Conservation (phyloP, 1,140 invertebrate genomes). For the Ceratosolen fusciceps region DNA sequence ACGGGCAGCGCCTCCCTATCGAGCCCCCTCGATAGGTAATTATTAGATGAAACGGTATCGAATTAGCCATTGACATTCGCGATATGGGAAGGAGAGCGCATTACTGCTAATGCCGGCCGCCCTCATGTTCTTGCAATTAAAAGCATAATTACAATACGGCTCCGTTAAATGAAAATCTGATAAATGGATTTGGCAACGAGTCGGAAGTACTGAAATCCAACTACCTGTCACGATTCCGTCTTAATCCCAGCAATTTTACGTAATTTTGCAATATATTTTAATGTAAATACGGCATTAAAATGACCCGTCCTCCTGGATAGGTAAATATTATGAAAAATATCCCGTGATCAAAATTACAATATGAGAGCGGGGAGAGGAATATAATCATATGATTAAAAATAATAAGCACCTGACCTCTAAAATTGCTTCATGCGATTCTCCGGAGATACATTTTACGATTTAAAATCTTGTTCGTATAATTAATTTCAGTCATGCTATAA, state of each 20-base stretch:
- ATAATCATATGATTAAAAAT: slow-evolving; percentile 42
- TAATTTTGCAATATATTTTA: slow-evolving; percentile 32
- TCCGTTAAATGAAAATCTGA: slow-evolving; percentile 55
- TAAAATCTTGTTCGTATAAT: slow-evolving; percentile 41
- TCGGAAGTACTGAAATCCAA: slow-evolving; percentile 35
- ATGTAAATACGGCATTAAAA: slow-evolving; percentile 19
- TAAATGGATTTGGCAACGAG: slow-evolving; percentile 47
- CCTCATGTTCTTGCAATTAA: slow-evolving; percentile 5
- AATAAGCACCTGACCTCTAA: slow-evolving; percentile 38
- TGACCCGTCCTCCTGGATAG: background rate
- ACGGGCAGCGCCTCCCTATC: no score
- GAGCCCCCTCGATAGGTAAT: no score
- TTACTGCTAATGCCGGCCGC: no score
- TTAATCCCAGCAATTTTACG: slow-evolving; percentile 27
- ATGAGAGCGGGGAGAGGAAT: background rate
- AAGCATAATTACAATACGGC: slow-evolving; percentile 45
- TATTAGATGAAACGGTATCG: no score
- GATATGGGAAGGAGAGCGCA: no score
- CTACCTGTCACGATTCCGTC: slow-evolving; percentile 23
- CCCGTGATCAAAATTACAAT: slow-evolving; percentile 12
- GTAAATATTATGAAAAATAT: slow-evolving; percentile 11
- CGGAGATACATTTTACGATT: slow-evolving; percentile 23
- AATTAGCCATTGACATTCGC: no score
- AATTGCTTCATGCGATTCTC: slow-evolving; percentile 30
- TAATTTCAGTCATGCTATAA: slow-evolving; percentile 43